Conservation (phyloP, 2,888 invertebrate genomes). For the Limenitis arthemis region DNA sequence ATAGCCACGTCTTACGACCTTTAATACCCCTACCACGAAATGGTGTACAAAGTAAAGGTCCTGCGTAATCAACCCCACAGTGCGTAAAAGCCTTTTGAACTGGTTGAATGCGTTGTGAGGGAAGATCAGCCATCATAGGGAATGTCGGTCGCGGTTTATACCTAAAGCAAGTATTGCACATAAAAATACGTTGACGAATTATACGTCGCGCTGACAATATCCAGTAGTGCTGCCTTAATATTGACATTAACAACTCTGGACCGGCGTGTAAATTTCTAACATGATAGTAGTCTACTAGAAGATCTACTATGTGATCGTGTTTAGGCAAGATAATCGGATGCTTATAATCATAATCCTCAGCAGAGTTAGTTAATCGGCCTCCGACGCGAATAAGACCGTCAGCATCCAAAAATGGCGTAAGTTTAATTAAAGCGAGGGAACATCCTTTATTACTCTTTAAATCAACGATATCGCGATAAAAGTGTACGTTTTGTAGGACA, state of each 20-base stretch:
- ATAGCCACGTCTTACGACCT: conserved; percentile 11
- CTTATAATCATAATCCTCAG: not conserved
- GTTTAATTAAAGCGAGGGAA: no score
- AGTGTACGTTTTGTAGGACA: no score
- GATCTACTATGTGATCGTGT: conserved; percentile 1
- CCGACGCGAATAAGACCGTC: not conserved
- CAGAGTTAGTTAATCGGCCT: not conserved
- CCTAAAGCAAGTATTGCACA: conserved; percentile 8
- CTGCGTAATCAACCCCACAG: conserved; percentile 16
- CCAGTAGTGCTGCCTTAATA: conserved; percentile 13
- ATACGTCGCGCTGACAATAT: conserved; percentile 11
- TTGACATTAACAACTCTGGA: conserved; percentile 12
- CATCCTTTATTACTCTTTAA: no score
- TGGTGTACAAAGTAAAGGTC: conserved; percentile 11
- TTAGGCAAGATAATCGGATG: not conserved
- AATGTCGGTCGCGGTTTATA: conserved; percentile 9
- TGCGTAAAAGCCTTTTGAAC: conserved; percentile 14
- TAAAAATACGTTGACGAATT: not conserved
- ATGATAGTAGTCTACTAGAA: conserved; percentile 15
- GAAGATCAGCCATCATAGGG: conserved; percentile 12
- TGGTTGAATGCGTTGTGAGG: conserved; percentile 4
- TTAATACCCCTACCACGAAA: conserved; percentile 7
- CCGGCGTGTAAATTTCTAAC: conserved; percentile 13
- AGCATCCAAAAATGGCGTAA: no score
- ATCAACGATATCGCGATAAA: no score